These are phyloP conservation scores for Cetoscarus ocellatus DNA, from an alignment of 2,797 vertebrate species.

Conservation along the genomic window DNA sequence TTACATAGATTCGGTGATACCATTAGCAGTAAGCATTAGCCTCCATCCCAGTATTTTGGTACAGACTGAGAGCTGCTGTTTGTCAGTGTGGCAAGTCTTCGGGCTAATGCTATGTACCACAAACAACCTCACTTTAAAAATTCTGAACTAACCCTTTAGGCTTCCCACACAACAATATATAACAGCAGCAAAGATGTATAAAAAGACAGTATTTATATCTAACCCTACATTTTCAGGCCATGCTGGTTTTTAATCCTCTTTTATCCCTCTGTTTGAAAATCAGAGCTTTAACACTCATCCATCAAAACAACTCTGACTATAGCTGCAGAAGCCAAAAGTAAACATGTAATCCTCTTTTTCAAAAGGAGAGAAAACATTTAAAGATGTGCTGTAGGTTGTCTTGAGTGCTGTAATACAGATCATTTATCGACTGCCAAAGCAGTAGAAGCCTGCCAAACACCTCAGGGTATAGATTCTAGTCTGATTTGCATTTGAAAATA, in stretches of 20 bases:
- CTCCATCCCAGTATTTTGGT: no score
- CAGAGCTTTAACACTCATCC: background rate
- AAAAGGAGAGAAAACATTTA: constrained; percentile 28
- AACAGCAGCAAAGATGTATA: no score
- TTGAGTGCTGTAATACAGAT: constrained; percentile 33
- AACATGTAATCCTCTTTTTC: constrained; percentile 26
- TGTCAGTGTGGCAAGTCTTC: no score
- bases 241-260: background rate
- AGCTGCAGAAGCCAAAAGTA: constrained; percentile 47
- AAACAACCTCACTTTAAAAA: no score
- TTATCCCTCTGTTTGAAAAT: constrained; percentile 13
- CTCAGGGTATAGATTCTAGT: no score
- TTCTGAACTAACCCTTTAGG: no score
- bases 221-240: background rate
- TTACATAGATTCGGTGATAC: no score
- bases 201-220: background rate
- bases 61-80: no score
- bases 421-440: constrained; percentile 40
- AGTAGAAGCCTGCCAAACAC: constrained; percentile 11
- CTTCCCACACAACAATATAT: no score
- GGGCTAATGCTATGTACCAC: no score
- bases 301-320: background rate
- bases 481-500: no score
- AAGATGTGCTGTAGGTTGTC: constrained; percentile 8
- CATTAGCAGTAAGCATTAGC: no score